Percentiles rank a stretch among this genome's conserved stretches.
Evolutionary conservation across 1,140 invertebrate genomes (phyloP).

Genomic region (Branchinecta lynchi): DNA sequence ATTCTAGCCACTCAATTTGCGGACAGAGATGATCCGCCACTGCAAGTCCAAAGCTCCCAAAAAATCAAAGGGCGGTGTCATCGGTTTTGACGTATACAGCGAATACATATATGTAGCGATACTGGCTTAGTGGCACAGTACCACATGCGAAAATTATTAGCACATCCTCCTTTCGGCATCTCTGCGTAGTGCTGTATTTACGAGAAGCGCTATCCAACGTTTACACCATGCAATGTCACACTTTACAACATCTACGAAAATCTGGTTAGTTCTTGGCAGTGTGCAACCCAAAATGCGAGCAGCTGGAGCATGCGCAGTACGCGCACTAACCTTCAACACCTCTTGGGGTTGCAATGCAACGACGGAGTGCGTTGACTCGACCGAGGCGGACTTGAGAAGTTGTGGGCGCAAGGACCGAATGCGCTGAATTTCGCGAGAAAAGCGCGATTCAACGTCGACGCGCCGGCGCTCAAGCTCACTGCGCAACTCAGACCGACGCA

Average conservation of each 20-base stretch:
- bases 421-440: slow-evolving; percentile 30
- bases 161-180: slow-evolving; percentile 16
- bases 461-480: slow-evolving; percentile 34
- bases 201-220: slow-evolving; percentile 16
- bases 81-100: too few relatives aligned
- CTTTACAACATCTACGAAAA: too few relatives aligned
- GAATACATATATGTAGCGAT: too few relatives aligned
- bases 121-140: too few relatives aligned
- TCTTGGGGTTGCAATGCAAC: slow-evolving; percentile 18
- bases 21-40: too few relatives aligned
- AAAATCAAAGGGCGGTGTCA: too few relatives aligned
- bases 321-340: slow-evolving; percentile 2
- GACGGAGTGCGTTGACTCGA: slow-evolving; percentile 8
- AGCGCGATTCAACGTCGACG: slow-evolving; percentile 27
- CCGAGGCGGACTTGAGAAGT: slow-evolving; percentile 25
- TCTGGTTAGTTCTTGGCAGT: slow-evolving; percentile 24
- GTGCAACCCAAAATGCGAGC: slow-evolving; percentile 19
- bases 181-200: slow-evolving; percentile 28
- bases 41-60: too few relatives aligned
- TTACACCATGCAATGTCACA: neutral
- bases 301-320: neutral
- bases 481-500: slow-evolving; percentile 29
- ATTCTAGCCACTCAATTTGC: too few relatives aligned
- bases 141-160: too few relatives aligned
- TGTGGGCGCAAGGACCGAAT: slow-evolving; percentile 23